Evolutionary conservation across 2,797 vertebrate genomes (phyloP).

Genomic region (Schizothorax lantsangensis): DNA sequence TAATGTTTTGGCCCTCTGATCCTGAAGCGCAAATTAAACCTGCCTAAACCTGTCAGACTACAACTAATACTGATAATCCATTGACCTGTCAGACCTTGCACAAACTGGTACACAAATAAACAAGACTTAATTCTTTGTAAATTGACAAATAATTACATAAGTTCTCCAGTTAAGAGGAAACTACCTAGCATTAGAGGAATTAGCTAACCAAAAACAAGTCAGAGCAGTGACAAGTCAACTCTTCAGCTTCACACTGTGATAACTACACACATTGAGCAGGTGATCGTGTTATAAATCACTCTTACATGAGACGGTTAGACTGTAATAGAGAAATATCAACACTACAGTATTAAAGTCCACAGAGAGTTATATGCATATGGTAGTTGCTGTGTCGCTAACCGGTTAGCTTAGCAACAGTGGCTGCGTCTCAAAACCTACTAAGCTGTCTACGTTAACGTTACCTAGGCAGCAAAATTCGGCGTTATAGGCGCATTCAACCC

Average conservation of each 20-base stretch:
- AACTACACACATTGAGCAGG: neutral
- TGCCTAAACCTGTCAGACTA: neutral
- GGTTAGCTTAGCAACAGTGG: slow-evolving; percentile 42
- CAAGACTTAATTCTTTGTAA: neutral
- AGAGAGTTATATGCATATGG: neutral
- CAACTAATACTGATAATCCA: neutral
- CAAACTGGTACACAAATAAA: neutral
- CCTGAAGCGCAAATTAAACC: neutral
- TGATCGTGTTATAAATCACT: neutral
- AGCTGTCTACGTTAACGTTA: too few relatives aligned
- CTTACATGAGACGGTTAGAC: neutral
- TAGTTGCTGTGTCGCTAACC: slow-evolving; percentile 27
- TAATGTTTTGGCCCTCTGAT: neutral
- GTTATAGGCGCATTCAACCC: neutral
- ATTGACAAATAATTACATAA: neutral
- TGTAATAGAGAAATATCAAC: neutral
- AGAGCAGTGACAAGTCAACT: neutral
- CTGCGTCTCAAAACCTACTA: neutral
- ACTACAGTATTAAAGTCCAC: neutral
- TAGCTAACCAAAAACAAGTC: neutral
- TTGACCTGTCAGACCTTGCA: neutral
- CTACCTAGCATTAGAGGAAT: neutral
- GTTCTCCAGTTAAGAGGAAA: neutral
- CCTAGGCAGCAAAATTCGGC: neutral
- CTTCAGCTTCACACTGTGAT: neutral